Evolutionary conservation across 2,888 invertebrate species (phyloP).

Genomic region (Pammene fasciana): DNA sequence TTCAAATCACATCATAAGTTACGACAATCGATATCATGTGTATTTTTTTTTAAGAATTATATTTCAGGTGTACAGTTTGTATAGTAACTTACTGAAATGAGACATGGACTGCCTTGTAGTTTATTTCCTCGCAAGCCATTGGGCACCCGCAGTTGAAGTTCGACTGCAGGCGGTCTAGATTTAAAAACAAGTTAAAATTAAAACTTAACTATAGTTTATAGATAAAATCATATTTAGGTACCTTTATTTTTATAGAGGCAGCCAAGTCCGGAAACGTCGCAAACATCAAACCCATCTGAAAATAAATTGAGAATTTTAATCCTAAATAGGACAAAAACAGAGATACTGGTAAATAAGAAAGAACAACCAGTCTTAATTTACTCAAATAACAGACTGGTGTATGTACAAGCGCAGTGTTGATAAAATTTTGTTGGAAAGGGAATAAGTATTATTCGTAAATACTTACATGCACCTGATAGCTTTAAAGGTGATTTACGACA

Average conservation of each 20-base stretch:
- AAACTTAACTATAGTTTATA: too few relatives aligned
- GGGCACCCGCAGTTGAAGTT: conserved; percentile 79
- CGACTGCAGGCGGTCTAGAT: conserved; percentile 34
- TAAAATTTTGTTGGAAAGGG: too few relatives aligned
- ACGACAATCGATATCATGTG: too few relatives aligned
- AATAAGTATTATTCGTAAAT: neutral
- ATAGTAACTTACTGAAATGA: conserved; percentile 71
- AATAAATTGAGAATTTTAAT: conserved; percentile 42
- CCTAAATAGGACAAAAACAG: neutral
- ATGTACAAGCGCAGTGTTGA: too few relatives aligned
- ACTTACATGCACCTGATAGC: neutral
- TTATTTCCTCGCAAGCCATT: conserved; percentile 84
- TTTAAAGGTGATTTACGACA: neutral
- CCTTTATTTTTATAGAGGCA: conserved; percentile 80
- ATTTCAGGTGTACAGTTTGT: too few relatives aligned
- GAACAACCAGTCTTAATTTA: neutral
- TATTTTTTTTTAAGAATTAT: too few relatives aligned
- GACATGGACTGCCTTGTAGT: conserved; percentile 78
- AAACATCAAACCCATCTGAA: conserved; percentile 72
- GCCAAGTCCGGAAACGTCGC: conserved; percentile 80
- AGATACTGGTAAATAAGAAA: neutral
- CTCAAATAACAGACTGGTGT: too few relatives aligned
- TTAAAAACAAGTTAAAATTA: too few relatives aligned
- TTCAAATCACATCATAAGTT: too few relatives aligned
- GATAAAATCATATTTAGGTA: conserved; percentile 39